Conservation (phyloP, 2,113 vertebrate genomes). For the Lophura nycthemera region DNA sequence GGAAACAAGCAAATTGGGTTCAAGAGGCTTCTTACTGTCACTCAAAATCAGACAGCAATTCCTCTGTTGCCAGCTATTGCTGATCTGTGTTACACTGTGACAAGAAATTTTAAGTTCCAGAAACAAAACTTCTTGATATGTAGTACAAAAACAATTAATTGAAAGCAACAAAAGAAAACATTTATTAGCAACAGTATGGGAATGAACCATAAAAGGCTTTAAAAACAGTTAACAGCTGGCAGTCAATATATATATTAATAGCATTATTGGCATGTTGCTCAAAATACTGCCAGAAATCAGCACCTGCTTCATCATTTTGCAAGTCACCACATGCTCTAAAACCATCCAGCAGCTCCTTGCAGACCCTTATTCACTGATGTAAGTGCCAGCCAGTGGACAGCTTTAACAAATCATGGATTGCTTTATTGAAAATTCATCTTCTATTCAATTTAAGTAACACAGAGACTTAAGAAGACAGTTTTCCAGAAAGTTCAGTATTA, state of each 20-base stretch:
- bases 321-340: background rate
- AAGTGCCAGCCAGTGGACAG: background rate
- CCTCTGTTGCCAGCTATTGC: background rate
- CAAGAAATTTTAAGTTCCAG: background rate
- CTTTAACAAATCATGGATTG: background rate
- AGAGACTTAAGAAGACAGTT: background rate
- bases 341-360: background rate
- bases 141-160: background rate
- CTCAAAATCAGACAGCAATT: background rate
- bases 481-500: background rate
- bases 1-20: background rate
- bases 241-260: background rate
- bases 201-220: background rate
- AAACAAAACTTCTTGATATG: background rate
- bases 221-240: background rate
- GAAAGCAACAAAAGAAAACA: background rate
- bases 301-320: background rate
- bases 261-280: background rate
- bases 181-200: background rate
- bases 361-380: background rate
- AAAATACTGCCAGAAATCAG: background rate
- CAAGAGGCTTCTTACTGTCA: background rate
- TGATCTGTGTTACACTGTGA: background rate
- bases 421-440: background rate
- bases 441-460: background rate